A percentile compares a stretch with the other conserved stretches of the same genome.
Conservation (phyloP, 2,888 invertebrate species). For the Netelia fuscicornis region DNA sequence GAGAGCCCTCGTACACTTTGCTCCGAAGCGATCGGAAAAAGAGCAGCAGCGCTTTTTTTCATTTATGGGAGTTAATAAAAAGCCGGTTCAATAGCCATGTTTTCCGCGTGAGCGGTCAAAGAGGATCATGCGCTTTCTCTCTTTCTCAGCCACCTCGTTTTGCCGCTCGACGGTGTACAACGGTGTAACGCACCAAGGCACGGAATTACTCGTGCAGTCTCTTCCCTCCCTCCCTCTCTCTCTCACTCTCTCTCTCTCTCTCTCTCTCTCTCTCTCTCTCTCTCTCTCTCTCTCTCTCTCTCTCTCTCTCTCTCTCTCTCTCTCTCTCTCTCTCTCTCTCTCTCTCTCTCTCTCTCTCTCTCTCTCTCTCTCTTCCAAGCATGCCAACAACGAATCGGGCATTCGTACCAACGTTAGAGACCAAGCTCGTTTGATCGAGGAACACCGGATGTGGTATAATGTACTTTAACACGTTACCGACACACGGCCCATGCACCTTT, state of each 20-base stretch:
- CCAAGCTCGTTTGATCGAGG: slow-evolving; percentile 44
- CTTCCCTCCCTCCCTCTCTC: slow-evolving; percentile 43
- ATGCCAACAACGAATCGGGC: slow-evolving; percentile 16
- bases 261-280: too few relatives aligned
- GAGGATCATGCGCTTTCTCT: slow-evolving; percentile 53
- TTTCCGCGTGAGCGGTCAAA: slow-evolving; percentile 77
- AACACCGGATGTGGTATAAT: slow-evolving; percentile 25
- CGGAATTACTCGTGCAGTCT: slow-evolving; percentile 30
- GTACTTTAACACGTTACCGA: slow-evolving; percentile 36
- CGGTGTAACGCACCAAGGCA: slow-evolving; percentile 11
- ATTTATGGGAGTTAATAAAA: slow-evolving; percentile 75
- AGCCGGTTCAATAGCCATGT: slow-evolving; percentile 76
- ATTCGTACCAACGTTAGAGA: slow-evolving; percentile 29
- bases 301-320: slow-evolving; percentile 48
- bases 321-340: slow-evolving; percentile 47
- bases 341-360: slow-evolving; percentile 42
- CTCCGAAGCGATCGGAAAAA: slow-evolving; percentile 21
- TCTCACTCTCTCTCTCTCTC: slow-evolving; percentile 49
- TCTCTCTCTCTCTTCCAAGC: slow-evolving; percentile 42
- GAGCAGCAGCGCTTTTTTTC: slow-evolving; percentile 78
- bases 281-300: slow-evolving; percentile 46
- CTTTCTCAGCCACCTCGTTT: not conserved
- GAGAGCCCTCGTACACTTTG: slow-evolving; percentile 12
- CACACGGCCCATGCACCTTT: not conserved
- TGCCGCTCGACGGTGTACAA: slow-evolving; percentile 6